Conservation (phyloP, 2,797 vertebrate species). For the Amblyraja radiata region DNA sequence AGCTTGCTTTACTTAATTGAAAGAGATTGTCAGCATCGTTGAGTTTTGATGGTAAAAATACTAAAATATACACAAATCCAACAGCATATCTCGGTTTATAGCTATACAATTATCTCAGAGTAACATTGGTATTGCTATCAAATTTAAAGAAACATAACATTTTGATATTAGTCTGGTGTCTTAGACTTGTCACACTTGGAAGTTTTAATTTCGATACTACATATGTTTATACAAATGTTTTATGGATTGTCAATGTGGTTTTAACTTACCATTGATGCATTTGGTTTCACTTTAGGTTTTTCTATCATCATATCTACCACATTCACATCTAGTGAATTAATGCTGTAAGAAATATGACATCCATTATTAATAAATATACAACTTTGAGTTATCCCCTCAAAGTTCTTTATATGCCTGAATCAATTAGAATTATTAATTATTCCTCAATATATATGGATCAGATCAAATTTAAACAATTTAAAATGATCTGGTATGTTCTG, state of each 20-base stretch:
- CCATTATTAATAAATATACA: background rate
- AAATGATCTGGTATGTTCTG: background rate
- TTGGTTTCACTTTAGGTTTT: slow-evolving; percentile 44
- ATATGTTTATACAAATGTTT: background rate
- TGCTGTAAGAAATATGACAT: slow-evolving; percentile 54
- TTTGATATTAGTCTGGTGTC: background rate
- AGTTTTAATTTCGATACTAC: background rate
- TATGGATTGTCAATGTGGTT: background rate
- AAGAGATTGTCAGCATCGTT: background rate
- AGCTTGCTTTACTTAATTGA: background rate
- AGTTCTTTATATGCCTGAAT: background rate
- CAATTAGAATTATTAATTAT: background rate
- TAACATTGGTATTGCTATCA: background rate
- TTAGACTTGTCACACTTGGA: background rate
- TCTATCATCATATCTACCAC: slow-evolving; percentile 50
- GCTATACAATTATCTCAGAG: background rate
- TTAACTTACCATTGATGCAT: slow-evolving; percentile 51
- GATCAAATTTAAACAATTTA: background rate
- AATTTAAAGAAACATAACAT: background rate
- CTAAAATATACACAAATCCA: background rate
- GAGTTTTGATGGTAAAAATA: background rate
- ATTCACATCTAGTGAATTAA: slow-evolving; percentile 73
- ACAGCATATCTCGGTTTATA: background rate
- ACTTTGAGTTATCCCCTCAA: background rate
- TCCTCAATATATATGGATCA: background rate